Conservation (phyloP, 2,888 invertebrate species). For the Sycophila texana region DNA sequence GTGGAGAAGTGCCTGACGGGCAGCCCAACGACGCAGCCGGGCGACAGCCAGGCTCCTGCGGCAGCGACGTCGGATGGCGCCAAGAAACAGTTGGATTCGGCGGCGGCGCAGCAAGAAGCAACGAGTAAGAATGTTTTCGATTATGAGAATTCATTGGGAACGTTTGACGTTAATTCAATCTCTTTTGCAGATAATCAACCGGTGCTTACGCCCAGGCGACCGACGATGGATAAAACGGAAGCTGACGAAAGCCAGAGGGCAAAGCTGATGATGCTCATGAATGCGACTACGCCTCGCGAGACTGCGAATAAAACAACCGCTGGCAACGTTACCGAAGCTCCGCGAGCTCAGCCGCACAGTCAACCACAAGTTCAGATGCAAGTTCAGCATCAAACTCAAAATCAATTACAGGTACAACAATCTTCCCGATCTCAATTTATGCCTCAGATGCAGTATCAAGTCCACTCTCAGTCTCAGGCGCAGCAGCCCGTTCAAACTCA, state of each 20-base stretch:
- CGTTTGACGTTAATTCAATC: not conserved
- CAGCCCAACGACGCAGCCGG: not conserved
- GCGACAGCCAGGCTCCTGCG: not conserved
- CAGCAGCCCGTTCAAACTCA: conserved; percentile 2
- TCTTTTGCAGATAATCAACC: conserved; percentile 1
- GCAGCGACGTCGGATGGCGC: not conserved
- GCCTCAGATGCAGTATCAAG: not conserved
- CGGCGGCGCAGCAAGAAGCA: not conserved
- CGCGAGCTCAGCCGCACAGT: not conserved
- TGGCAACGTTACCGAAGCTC: not conserved
- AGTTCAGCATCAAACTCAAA: not conserved
- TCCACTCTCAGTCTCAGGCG: conserved; percentile 6
- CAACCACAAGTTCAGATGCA: not conserved
- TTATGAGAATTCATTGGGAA: not conserved
- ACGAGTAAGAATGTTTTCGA: conserved; percentile 8
- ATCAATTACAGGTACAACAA: not conserved
- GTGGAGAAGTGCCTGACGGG: conserved; percentile 18
- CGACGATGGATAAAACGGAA: conserved; percentile 6
- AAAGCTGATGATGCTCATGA: conserved; percentile 46
- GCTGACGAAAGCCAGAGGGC: conserved; percentile 41
- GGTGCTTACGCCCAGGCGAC: conserved; percentile 21
- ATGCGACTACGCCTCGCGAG: conserved; percentile 32
- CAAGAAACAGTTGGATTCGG: too few relatives aligned
- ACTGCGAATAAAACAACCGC: not conserved
- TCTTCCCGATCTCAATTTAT: not conserved